These are phyloP conservation scores for Hesperophylax magnus DNA, from an alignment of 1,140 invertebrate genomes.

Conservation along the genomic window DNA sequence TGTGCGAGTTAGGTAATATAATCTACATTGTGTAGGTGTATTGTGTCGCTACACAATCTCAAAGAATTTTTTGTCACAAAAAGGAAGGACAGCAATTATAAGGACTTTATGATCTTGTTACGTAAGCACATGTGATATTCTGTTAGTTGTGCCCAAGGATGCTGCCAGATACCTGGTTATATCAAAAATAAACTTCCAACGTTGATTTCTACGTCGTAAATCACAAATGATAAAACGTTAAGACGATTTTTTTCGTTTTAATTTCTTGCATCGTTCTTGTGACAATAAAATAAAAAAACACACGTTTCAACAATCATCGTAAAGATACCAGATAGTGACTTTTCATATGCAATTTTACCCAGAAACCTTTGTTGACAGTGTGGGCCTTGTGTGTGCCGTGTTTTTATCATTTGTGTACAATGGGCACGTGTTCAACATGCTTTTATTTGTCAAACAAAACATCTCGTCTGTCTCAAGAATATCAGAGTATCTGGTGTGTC, in stretches of 20 bases:
- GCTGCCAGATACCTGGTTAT: not conserved
- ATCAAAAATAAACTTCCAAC: not conserved
- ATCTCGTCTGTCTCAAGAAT: conserved; percentile 11
- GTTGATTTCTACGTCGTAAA: conserved; percentile 25
- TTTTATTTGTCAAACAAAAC: conserved; percentile 48
- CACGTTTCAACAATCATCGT: conserved; percentile 29
- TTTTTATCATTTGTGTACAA: not conserved
- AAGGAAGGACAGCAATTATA: too few relatives aligned
- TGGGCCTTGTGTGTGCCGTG: conserved; percentile 14
- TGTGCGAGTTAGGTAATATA: too few relatives aligned
- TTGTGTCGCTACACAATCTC: too few relatives aligned
- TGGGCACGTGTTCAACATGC: conserved; percentile 44
- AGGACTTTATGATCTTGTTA: too few relatives aligned
- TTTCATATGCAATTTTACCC: conserved; percentile 46
- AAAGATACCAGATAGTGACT: conserved; percentile 37
- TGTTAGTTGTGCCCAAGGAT: not conserved
- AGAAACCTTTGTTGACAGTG: conserved; percentile 26
- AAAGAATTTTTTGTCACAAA: too few relatives aligned
- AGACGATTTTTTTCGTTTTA: too few relatives aligned
- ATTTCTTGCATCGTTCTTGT: conserved; percentile 10
- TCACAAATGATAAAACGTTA: conserved; percentile 1
- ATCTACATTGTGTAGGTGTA: too few relatives aligned
- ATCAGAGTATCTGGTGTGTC: not conserved
- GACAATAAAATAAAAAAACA: conserved; percentile 38
- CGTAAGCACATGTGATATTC: too few relatives aligned